phyloP scores from a whole-genome alignment of 1,140 invertebrate genomes.

The Akabosia matsudoensis region DNA sequence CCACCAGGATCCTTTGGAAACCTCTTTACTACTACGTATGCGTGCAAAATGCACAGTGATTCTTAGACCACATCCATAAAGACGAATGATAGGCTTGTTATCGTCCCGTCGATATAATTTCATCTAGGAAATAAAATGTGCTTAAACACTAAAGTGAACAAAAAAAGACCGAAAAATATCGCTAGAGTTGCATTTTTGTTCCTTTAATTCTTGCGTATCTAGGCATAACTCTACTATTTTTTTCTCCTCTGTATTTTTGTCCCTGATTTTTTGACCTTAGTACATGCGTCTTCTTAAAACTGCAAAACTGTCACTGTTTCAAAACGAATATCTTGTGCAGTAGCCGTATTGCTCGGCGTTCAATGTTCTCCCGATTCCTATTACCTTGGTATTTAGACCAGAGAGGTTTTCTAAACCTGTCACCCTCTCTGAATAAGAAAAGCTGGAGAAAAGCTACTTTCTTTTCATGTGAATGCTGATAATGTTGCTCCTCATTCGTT shows the following conservation, averaged over 20 bases:
- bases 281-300: constrained; percentile 10
- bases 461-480: not conserved
- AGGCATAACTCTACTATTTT: not conserved
- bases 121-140: constrained; percentile 16
- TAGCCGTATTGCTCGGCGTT: not conserved
- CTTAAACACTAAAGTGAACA: not conserved
- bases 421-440: not conserved
- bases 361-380: too few relatives aligned
- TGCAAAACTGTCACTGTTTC: constrained; percentile 5
- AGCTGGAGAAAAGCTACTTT: not conserved
- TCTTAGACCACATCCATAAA: too few relatives aligned
- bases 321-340: not conserved
- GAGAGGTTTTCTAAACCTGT: not conserved
- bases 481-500: constrained; percentile 12
- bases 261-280: not conserved
- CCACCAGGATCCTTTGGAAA: too few relatives aligned
- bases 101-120: constrained; percentile 2
- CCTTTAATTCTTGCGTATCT: not conserved
- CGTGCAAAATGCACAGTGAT: too few relatives aligned
- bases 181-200: not conserved
- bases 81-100: not conserved
- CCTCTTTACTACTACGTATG: too few relatives aligned
- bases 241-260: not conserved
- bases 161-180: not conserved
- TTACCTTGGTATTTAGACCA: too few relatives aligned